phyloP scores from a whole-genome alignment of 2,113 vertebrate genomes.

The Spea bombifrons region DNA sequence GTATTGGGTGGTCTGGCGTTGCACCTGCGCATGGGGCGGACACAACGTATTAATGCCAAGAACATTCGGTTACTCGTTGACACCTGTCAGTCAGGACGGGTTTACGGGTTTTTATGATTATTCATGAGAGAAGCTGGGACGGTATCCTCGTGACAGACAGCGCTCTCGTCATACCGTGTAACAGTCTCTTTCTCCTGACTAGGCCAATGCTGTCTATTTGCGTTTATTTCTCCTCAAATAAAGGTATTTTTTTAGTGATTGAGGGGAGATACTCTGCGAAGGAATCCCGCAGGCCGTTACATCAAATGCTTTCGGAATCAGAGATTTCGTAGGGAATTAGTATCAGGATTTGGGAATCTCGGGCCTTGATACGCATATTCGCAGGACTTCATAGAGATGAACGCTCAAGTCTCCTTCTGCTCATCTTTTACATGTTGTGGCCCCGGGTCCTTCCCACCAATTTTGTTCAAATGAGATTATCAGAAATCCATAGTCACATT shows the following conservation, averaged over 20 bases:
- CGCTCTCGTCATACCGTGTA: constrained; percentile 29
- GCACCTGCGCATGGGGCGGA: too few relatives aligned
- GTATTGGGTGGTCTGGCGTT: too few relatives aligned
- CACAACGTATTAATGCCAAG: too few relatives aligned
- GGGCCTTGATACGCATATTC: too few relatives aligned
- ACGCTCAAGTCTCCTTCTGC: too few relatives aligned
- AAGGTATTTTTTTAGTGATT: constrained; percentile 25
- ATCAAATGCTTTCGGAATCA: constrained; percentile 26
- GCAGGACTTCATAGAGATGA: too few relatives aligned
- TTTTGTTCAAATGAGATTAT: neutral
- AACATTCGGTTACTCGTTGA: too few relatives aligned
- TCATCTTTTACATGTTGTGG: neutral
- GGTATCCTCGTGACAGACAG: constrained; percentile 31
- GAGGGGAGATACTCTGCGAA: constrained; percentile 9
- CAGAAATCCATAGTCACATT: neutral
- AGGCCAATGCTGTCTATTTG: constrained; percentile 12
- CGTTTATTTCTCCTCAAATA: constrained; percentile 24
- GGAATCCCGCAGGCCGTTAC: constrained; percentile 17
- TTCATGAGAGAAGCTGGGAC: constrained; percentile 28
- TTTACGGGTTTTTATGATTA: neutral
- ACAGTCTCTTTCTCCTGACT: constrained; percentile 31
- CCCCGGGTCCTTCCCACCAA: neutral
- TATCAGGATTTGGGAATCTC: constrained; percentile 8
- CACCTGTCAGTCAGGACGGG: too few relatives aligned
- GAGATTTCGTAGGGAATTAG: constrained; percentile 31